Base-by-base conservation (phyloP, 2,888 invertebrate species). In the Steinernema hermaphroditum region DNA sequence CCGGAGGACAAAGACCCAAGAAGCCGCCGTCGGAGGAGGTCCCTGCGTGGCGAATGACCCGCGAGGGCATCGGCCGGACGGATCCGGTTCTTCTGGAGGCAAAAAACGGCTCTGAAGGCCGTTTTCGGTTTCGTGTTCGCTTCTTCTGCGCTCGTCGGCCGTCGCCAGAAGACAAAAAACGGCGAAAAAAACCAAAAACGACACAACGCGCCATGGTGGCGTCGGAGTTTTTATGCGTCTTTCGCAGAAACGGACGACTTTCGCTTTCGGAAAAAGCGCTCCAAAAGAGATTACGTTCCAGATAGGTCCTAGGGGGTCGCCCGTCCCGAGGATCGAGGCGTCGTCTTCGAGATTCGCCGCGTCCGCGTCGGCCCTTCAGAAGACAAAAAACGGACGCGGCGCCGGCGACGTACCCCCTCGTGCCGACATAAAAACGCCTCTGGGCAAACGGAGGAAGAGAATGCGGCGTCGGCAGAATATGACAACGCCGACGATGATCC, bases 371-470 rank as follows among this genome's bases (percentile, higher is more conserved):
- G 62, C 62, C 62, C 62, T 27, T 32, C 32, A 14, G 62, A 8
- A 32, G 62, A 29, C 27, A 62, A 62, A 46, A 62, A 62, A 62
- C 62, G 62, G 62, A 22, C 14, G 14, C 34, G 8, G 62, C 32
- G 62, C 22, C 22, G 22, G 19, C 19, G 50, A 19, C 29, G 62
- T 62, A 62, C 62, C 62, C 54, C 62, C 62, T 62, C 29, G 62
- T 62, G 62, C 62, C 62, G 62, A n/a, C 62, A 62, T 62, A 62
- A 62, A 62, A 62, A 62, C 62, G 62, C 62, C 62, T 62, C 32
- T 32, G 27, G 62, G 62, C 62, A 37, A 62, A n/a, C 62, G 62
- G 32, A 62, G 32, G 62, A 54, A 62, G 62, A 24, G 32, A 62
- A 62, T 34, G 62, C 16, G 14, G 62, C 62, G 62, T 34, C 14